Evolutionary conservation across 2,113 vertebrate genomes (phyloP), one percentile per base, ranked within the genome.

Genomic region (Canis aureus): DNA sequence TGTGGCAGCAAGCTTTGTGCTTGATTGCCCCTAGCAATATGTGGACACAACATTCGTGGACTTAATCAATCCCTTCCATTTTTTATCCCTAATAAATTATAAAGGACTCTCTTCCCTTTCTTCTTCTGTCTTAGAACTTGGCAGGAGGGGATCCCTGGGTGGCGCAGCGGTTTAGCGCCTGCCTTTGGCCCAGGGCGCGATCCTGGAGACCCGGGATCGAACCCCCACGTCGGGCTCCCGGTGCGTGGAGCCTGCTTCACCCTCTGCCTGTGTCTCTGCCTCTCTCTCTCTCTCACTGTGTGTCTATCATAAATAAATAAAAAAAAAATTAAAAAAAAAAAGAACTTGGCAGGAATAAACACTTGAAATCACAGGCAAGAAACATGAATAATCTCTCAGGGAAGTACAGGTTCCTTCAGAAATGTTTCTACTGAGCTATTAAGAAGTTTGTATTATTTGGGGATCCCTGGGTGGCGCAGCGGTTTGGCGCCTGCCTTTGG

Each of bases 321-420:
- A 35, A 35, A 35, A 35, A 35, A 35, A 35, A 35, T 35, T 35
- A 35, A 35, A 35, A 35, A 35, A 35, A 35, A 35, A 35, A 35
- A 89, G 51, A 89, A 38, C 23, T 2, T 81, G 73, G 51, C 71
- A 80, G 29, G 35, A 32, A 22, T 38, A 94, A 84, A 74, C 49
- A 43, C 17, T 84, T 89, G 53, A 97, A 82, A 87, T 82, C 29
- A 67, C 13, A 89, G n/a, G 23, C 53, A 93, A 60, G 64, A 93
- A 71, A 67, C 10, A 74, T 23, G 57, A 57, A 62, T 23, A 91
- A 16, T 67, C 49, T 60, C n/a, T 95, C 69, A 91, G 66, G 43
- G n/a, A 16, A 84, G 27, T 84, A 16, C 8, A 91, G 32, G 12
- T 81, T 80, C 57, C 19, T 51, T 91, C 27, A 74, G 83, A 91